Base-by-base conservation (phyloP, 2,888 invertebrate genomes). In the Volucella bombylans region DNA sequence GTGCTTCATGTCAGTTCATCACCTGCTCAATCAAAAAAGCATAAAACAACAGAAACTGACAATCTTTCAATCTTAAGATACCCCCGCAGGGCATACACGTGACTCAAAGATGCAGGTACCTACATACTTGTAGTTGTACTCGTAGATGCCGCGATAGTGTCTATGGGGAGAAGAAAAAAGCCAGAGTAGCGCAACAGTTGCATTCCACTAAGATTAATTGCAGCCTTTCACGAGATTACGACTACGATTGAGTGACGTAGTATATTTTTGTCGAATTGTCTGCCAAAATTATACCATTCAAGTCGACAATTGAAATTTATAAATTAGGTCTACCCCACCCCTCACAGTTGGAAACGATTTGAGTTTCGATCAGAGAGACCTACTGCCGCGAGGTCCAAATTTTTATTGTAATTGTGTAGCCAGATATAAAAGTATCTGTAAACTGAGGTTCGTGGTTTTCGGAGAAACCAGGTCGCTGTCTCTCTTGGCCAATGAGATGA, bases 401-500 rank as follows among this genome's bases (percentile, higher is more conserved):
- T 38, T n/a, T 61, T 61, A 3, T 23, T 14, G 15, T n/a, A 57
- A 67, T 67, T 67, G 54, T 8, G 4, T 1, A 12, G 9, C 9
- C 6, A 10, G 10, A 14, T 4, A 43, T 12, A 43, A 12, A 54
- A 67, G 23, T 52, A 52, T 54, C 54, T 55, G 14, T 39, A 62
- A n/a, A n/a, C 14, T 39, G 15, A 31, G 6, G 31, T 1, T 31
- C 31, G 31, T 31, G 31, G 9, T 61, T 41, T 54, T 55, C 43
- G 41, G 39, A 23, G 68, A 54, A 81, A 76, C 15, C 68, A 62
- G 81, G 81, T 59, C 76, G 52, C 23, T 76, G 54, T 72, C 11
- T 57, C 38, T 59, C 64, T 65, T 76, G 65, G 76, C 76, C 81
- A 71, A 65, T 65, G 69, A 54, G 64, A 64, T 81, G 64, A 62